These are phyloP conservation scores for Aphelinus certus DNA, from an alignment of 1,140 invertebrate species.

Conservation along the genomic window DNA sequence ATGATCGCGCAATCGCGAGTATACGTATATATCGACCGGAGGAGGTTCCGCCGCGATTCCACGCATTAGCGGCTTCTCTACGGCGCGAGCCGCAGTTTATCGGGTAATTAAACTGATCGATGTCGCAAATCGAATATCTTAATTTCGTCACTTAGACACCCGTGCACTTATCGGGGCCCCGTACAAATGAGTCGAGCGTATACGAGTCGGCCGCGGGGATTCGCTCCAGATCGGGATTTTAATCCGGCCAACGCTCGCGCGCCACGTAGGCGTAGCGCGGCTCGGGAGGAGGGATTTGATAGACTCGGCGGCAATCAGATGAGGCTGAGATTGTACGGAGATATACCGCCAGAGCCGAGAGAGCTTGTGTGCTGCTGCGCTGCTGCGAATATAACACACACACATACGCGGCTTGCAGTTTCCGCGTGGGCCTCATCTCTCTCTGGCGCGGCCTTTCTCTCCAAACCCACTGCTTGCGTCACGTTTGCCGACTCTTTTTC, in stretches of 20 bases:
- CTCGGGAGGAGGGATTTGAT: background rate
- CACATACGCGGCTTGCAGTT: background rate
- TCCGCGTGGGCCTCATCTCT: constrained; percentile 24
- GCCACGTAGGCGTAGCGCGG: background rate
- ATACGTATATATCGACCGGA: too few species aligned
- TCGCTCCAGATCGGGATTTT: constrained; percentile 17
- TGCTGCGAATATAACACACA: too few species aligned
- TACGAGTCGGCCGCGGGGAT: background rate
- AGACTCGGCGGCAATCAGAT: constrained; percentile 25
- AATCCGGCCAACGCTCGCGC: background rate
- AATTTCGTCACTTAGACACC: constrained; percentile 5
- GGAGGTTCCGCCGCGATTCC: too few species aligned
- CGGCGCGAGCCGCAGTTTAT: background rate
- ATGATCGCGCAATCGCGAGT: too few species aligned
- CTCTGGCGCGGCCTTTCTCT: background rate
- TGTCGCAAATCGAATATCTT: constrained; percentile 19
- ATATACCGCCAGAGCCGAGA: background rate
- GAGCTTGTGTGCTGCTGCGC: background rate
- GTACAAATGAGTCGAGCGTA: background rate
- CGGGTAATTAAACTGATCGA: constrained; percentile 28
- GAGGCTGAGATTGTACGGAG: constrained; percentile 21
- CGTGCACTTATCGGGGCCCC: too few species aligned
- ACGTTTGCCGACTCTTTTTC: background rate
- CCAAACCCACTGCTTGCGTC: background rate
- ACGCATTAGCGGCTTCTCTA: too few species aligned